These are phyloP conservation scores for Caenorhabditis brenneri DNA, from an alignment of 1,140 invertebrate species.

Conservation along the genomic window DNA sequence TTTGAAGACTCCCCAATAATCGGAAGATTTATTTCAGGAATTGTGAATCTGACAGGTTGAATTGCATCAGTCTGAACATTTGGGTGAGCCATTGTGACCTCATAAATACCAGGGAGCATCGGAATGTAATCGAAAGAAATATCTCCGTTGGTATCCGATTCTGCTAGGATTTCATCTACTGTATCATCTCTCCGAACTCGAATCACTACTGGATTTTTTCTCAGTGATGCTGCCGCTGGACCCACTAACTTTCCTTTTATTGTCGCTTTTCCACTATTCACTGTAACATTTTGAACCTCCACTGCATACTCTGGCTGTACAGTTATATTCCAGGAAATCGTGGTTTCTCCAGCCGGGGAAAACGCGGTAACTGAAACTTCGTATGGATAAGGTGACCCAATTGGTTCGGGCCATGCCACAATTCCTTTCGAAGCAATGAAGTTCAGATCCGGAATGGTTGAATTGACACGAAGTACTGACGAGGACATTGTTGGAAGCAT, in stretches of 20 bases:
- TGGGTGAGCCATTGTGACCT: constrained; percentile 29
- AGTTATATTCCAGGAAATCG: constrained; percentile 30
- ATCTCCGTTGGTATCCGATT: constrained; percentile 28
- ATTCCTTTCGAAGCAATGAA: constrained; percentile 25
- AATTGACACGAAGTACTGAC: constrained; percentile 41
- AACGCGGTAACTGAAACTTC: constrained; percentile 27
- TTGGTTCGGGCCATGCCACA: constrained; percentile 39
- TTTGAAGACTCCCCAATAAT: background rate
- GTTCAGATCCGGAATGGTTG: constrained; percentile 13
- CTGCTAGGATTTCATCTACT: constrained; percentile 31
- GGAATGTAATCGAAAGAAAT: constrained; percentile 41
- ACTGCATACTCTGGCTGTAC: constrained; percentile 32
- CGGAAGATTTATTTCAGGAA: background rate
- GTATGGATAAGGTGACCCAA: constrained; percentile 10
- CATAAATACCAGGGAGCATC: constrained; percentile 21
- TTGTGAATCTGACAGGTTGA: background rate
- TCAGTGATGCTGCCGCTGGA: background rate
- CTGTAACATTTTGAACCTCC: constrained; percentile 36
- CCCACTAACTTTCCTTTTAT: background rate
- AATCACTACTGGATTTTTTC: constrained; percentile 32
- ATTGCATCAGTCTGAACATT: constrained; percentile 5
- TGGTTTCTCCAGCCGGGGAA: constrained; percentile 37
- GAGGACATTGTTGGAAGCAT: constrained; percentile 32
- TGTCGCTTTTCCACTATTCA: background rate
- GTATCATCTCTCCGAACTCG: constrained; percentile 26